Percentiles rank a stretch among this genome's conserved stretches.
Conservation (phyloP, 2,797 vertebrate species). For the Hydrophis major region DNA sequence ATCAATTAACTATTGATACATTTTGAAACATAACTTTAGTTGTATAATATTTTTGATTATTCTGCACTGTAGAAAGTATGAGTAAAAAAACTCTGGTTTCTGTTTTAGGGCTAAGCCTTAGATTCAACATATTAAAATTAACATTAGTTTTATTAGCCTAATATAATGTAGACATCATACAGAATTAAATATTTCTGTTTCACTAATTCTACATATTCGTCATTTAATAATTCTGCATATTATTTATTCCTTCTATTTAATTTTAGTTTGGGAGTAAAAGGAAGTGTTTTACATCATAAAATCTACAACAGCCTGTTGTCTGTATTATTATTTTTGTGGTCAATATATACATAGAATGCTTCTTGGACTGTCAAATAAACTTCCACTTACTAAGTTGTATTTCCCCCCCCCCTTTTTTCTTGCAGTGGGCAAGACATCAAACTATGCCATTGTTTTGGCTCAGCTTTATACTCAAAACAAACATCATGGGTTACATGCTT, state of each 20-base stretch:
- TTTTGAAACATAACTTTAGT: neutral
- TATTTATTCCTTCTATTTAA: neutral
- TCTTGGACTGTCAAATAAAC: neutral
- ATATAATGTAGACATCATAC: neutral
- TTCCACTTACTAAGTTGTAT: neutral
- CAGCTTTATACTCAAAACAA: constrained; percentile 90
- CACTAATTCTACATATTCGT: neutral
- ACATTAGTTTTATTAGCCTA: neutral
- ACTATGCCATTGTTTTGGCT: constrained; percentile 92
- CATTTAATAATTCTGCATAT: neutral
- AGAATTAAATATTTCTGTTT: neutral
- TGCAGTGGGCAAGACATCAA: constrained; percentile 94
- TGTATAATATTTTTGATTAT: neutral
- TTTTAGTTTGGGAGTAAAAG: neutral
- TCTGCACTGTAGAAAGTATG: neutral
- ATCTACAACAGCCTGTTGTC: neutral
- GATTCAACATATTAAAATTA: neutral
- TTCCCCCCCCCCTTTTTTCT: neutral
- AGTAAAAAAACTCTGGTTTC: neutral
- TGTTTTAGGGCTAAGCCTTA: neutral
- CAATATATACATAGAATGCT: neutral
- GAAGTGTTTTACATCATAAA: neutral
- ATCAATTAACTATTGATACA: neutral
- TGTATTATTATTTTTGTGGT: neutral
- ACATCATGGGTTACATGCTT: constrained; percentile 89